Evolutionary conservation across 2,888 invertebrate species (phyloP), one percentile per base, ranked within the genome.

Genomic region (Sialis lutaria): DNA sequence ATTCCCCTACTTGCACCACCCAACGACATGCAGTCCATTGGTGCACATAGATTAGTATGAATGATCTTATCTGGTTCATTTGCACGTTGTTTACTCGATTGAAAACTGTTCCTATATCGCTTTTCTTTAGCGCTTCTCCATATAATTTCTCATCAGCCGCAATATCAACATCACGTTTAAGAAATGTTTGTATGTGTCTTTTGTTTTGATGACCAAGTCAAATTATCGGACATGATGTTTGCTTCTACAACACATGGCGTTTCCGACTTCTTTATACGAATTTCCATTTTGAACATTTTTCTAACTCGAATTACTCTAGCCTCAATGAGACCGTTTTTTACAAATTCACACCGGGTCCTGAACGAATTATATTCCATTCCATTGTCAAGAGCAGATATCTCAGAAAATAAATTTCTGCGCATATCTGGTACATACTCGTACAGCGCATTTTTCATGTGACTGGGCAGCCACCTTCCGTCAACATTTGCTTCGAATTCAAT

Each of bases 41-140:
- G 22, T 22, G 2, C 22, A 22, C 22, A 22, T 22, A 22, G 22
- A 4, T 22, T 4, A 22, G 22, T 4, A 22, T 22, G 22, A 22
- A 22, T 22, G 22, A 22, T 4, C 22, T 22, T 4, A 22, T 4
- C 22, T 22, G 22, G 22, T 22, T 22, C 22, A 2, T 2, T 22
- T 4, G 22, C 22, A 22, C 22, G 22, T 22, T 22, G 22, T 22
- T 22, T 22, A 22, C 22, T 2, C 22, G 22, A 22, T 13, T 30
- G 45, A 33, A 54, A 53, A 44, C 48, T 49, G 7, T 47, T 48
- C 30, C 52, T 40, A 43, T 53, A 53, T 46, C 49, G 53, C 40
- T 56, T 52, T 2, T 51, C 53, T 40, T 50, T 51, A 31, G 49
- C 49, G 45, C 54, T n/a, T 50, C 51, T 30, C 53, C 52, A 49